Conservation (phyloP, 2,797 vertebrate genomes). For the Gobionotothen gibberifrons region DNA sequence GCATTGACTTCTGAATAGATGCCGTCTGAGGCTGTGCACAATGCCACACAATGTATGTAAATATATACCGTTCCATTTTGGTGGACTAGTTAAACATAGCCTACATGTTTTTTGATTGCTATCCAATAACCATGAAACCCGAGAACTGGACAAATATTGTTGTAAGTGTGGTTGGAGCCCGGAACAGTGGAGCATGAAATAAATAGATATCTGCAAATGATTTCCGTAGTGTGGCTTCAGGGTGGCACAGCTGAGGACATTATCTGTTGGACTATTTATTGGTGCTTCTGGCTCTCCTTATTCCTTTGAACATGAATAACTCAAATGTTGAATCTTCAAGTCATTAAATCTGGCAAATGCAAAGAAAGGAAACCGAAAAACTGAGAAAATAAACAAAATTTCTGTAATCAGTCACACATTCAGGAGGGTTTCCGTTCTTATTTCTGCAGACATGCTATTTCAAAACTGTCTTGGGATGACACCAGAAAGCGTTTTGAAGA, state of each 20-base stretch:
- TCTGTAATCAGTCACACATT: conserved; percentile 53
- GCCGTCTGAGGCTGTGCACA: conserved; percentile 12
- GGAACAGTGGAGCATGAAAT: conserved; percentile 62
- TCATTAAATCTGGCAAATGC: conserved; percentile 67
- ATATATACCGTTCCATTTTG: conserved; percentile 62
- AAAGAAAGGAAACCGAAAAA: conserved; percentile 37
- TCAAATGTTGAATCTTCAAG: conserved; percentile 66
- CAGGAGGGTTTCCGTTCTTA: conserved; percentile 39
- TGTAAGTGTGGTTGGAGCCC: conserved; percentile 33
- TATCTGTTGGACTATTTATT: conserved; percentile 75
- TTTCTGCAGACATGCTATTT: conserved; percentile 41
- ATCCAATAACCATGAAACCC: conserved; percentile 54
- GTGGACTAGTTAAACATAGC: conserved; percentile 46
- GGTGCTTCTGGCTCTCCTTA: conserved; percentile 63
- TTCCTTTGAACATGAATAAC: conserved; percentile 74
- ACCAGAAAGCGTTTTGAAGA: conserved; percentile 33
- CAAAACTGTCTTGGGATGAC: conserved; percentile 37
- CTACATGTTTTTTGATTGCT: conserved; percentile 52
- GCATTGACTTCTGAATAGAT: conserved; percentile 45
- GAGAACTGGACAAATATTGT: conserved; percentile 47
- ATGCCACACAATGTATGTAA: conserved; percentile 59
- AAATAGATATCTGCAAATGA: conserved; percentile 75
- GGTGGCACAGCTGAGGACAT: conserved; percentile 75
- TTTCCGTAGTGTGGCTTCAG: conserved; percentile 69
- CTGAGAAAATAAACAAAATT: conserved; percentile 47